Evolutionary conservation across 2,888 invertebrate genomes (phyloP), one percentile per base, ranked within the genome.

Genomic region (Protonemura montana): DNA sequence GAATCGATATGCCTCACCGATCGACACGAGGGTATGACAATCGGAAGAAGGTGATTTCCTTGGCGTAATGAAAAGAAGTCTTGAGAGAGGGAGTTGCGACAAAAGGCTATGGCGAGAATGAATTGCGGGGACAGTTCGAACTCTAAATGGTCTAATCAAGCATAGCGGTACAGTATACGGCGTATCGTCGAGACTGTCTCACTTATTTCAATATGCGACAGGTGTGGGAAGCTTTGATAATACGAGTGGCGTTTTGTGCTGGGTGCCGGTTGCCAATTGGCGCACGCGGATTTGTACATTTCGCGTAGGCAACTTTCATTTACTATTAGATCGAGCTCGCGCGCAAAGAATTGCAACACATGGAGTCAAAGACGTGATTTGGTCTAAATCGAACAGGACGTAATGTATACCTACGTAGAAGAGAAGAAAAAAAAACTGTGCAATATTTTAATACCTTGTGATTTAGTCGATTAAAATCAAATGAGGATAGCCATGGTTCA

Each of bases 251-350:
- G 35, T 35, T 35, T 3, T 78, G 28, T 28, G 25, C 27, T 21
- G 78, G 25, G 27, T 78, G 78, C 78, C 78, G n/a, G 27, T 25
- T 78, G 78, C 26, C 78, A 28, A 78, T 78, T 28, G 26, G 28
- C 28, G 28, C 2, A 78, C 28, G n/a, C n/a, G 6, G 78, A 28
- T 78, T 28, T 26, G 59, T 59, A 21, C 59, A 59, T 59, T 59
- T 59, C 26, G 78, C 28, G 78, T 78, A 78, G 78, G 78, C 78
- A 28, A 78, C 78, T 78, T 78, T 78, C 78, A 78, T 78, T 78
- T 78, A 21, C 59, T 35, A 35, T 35, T 3, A 35, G 35, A 35
- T 78, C 28, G 28, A 25, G 27, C 78, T 78, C 0, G 28, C 28
- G 26, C 78, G 78, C 7, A 26, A 25, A 6, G 26, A 21, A 26